These are phyloP conservation scores for Parasteatoda tepidariorum DNA, from an alignment of 1,140 invertebrate genomes.

Conservation along the genomic window DNA sequence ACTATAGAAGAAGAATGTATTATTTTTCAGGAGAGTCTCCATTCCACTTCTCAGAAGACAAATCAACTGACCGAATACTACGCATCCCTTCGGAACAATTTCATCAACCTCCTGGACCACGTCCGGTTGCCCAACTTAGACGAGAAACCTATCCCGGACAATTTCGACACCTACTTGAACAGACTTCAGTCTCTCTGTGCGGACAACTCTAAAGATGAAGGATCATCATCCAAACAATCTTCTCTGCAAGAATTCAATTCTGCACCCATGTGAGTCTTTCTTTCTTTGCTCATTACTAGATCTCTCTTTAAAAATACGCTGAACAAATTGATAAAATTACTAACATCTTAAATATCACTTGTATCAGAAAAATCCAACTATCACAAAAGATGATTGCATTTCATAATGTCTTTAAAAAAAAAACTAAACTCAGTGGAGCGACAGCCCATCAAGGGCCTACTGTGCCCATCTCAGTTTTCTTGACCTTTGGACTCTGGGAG, in stretches of 20 bases:
- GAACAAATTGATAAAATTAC: too few relatives aligned
- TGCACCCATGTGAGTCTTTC: slow-evolving; percentile 68
- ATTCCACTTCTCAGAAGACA: slow-evolving; percentile 72
- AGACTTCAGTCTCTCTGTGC: slow-evolving; percentile 93
- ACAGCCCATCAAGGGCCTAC: too few relatives aligned
- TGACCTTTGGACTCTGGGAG: too few relatives aligned
- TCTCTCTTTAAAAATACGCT: background rate
- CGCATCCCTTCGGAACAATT: slow-evolving; percentile 89
- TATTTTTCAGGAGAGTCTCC: slow-evolving; percentile 68
- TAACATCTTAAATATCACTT: too few relatives aligned
- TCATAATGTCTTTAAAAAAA: too few relatives aligned
- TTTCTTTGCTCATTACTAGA: background rate
- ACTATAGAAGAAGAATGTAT: too few relatives aligned
- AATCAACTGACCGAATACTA: slow-evolving; percentile 90
- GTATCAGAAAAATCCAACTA: too few relatives aligned
- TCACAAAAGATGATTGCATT: too few relatives aligned
- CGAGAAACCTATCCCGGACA: slow-evolving; percentile 78
- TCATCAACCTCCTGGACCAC: slow-evolving; percentile 90
- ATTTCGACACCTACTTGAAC: slow-evolving; percentile 90
- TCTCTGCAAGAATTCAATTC: slow-evolving; percentile 91
- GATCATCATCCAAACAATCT: slow-evolving; percentile 84
- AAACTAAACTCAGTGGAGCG: too few relatives aligned
- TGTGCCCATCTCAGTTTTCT: too few relatives aligned
- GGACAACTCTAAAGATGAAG: slow-evolving; percentile 72
- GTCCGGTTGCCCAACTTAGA: slow-evolving; percentile 81